Evolutionary conservation across 2,113 vertebrate species (phyloP).

Genomic region (Regulus satrapa): DNA sequence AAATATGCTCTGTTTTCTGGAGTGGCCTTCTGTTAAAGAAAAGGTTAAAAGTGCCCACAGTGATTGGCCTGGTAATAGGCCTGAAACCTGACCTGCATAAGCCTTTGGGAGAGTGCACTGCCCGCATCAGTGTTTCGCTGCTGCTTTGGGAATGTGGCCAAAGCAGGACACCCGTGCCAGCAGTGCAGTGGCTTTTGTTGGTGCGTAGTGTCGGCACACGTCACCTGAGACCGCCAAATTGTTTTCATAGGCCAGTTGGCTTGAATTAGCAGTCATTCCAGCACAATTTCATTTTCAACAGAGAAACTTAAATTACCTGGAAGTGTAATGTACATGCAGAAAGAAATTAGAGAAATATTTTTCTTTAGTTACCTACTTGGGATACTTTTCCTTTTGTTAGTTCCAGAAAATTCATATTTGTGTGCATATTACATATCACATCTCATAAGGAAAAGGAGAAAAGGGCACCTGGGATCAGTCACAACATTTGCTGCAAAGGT

Average conservation of each 20-base stretch:
- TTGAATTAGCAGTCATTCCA: neutral
- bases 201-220: fast-evolving
- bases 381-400: neutral
- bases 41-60: neutral
- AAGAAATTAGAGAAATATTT: neutral
- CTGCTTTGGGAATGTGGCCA: neutral
- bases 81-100: neutral
- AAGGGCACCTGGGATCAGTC: neutral
- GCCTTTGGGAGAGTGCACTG: neutral
- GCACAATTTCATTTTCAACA: neutral
- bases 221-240: neutral
- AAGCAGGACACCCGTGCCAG: neutral
- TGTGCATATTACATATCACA: neutral
- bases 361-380: neutral
- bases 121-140: neutral
- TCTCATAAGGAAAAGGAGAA: neutral
- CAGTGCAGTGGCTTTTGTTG: neutral
- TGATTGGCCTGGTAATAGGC: neutral
- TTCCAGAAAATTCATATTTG: neutral
- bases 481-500: neutral
- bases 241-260: neutral
- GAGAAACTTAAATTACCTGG: neutral
- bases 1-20: neutral
- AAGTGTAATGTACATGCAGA: neutral
- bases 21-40: neutral